A percentile compares a stretch with the other conserved stretches of the same genome.
Conservation (phyloP, 2,888 invertebrate species). For the Heliconius ethilla region DNA sequence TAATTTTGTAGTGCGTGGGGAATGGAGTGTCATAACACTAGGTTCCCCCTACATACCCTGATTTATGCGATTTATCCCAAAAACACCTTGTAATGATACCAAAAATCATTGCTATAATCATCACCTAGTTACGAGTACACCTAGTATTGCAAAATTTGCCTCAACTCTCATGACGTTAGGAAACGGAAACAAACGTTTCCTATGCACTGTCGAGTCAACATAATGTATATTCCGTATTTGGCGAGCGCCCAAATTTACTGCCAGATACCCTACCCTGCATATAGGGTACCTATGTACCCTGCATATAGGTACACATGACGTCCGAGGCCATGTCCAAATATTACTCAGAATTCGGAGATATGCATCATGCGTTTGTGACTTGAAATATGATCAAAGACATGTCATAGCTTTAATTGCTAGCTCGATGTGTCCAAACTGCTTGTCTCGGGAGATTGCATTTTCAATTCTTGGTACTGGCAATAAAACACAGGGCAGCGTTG, state of each 20-base stretch:
- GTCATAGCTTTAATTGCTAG: neutral
- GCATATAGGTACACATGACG: conserved; percentile 33
- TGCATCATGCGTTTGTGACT: conserved; percentile 16
- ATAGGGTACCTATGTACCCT: conserved; percentile 8
- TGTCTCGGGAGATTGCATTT: neutral
- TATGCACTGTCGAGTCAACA: conserved; percentile 56
- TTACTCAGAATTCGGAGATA: conserved; percentile 23
- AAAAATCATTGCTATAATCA: neutral
- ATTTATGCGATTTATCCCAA: too few species aligned
- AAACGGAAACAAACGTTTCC: conserved; percentile 46
- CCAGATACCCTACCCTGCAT: conserved; percentile 62
- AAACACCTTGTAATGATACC: neutral
- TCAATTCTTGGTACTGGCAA: neutral
- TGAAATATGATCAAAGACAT: neutral
- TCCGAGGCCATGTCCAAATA: conserved; percentile 32
- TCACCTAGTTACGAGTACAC: neutral
- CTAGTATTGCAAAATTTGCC: conserved; percentile 14
- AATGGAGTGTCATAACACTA: too few species aligned
- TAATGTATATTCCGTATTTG: conserved; percentile 81
- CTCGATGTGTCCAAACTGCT: neutral
- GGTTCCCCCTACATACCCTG: too few species aligned
- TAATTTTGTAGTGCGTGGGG: too few species aligned
- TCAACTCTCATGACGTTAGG: conserved; percentile 41
- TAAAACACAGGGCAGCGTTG: neutral
- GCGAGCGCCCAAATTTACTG: conserved; percentile 80